Base-by-base conservation (phyloP, 1,140 invertebrate species). In the Thalassaphorura encarpata region DNA sequence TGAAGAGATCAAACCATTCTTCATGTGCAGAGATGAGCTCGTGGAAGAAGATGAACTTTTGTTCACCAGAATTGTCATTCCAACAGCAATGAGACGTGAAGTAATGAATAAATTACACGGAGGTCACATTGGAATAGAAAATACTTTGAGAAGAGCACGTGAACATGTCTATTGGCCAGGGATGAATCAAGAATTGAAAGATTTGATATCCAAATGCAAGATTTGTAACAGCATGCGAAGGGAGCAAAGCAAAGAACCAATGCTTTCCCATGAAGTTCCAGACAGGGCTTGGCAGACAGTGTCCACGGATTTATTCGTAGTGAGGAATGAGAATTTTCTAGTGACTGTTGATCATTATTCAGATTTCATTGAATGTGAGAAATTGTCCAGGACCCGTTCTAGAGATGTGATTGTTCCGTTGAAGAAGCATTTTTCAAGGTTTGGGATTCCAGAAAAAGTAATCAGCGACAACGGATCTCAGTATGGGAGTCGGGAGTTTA, bases 391-490 rank as follows among this genome's bases (percentile, higher is more conserved):
- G 11, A 36, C n/a, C 33, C 11, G 11, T 11, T 36, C 33, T 11
- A n/a, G 11, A 36, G n/a, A 36, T n/a, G 33, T 36, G 33, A n/a
- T 36, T 11, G 33, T n/a, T 11, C n/a, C 33, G 11, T 49, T n/a
- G 4, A 13, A 36, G n/a, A n/a, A n/a, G n/a, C n/a, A n/a, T n/a
- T 69, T 70, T 62, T 52, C 64, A 23, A 56, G 56, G 19, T 64
- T 63, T 52, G 71, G 69, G 2, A 69, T 73, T 39, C 70, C 71
- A 21, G 51, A 62, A n/a, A 66, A 64, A 31, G 4, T 71, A 24
- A 57, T 72, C 3, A 61, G 54, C 8, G 72, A 75, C 62, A 70
- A 71, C 57, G 70, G 68, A 4, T 67, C 71, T 2, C 69, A 73
- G 36, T 75, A 70, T 58, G 40, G 43, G 2, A 69, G 62, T n/a